Evolutionary conservation across 2,797 vertebrate species (phyloP).

Genomic region (Mallotus villosus): DNA sequence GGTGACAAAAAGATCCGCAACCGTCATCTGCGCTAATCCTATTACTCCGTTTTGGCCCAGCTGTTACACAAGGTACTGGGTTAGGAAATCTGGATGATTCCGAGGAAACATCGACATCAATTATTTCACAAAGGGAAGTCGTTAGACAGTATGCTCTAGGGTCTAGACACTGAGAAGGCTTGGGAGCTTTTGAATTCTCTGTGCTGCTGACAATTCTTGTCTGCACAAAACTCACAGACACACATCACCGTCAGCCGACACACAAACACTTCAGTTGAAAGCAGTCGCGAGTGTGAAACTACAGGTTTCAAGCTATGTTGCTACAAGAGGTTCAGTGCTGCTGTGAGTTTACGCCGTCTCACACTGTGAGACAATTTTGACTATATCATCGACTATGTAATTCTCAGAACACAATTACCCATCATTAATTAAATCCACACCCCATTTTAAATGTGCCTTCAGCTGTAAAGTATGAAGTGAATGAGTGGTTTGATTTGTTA

Average conservation of each 20-base stretch:
- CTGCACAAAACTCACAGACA: too few relatives aligned
- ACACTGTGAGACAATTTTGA: too few relatives aligned
- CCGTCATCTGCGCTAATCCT: background rate
- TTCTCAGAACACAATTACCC: too few relatives aligned
- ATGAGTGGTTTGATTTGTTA: background rate
- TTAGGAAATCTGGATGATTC: conserved; percentile 41
- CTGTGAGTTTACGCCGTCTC: too few relatives aligned
- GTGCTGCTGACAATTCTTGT: conserved; percentile 35
- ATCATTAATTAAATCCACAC: too few relatives aligned
- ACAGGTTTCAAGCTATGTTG: too few relatives aligned
- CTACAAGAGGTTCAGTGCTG: too few relatives aligned
- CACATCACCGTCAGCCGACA: too few relatives aligned
- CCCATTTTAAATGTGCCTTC: too few relatives aligned
- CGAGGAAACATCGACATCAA: conserved; percentile 37
- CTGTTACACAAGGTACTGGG: background rate
- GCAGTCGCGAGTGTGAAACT: too few relatives aligned
- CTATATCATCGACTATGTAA: too few relatives aligned
- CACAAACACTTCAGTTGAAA: too few relatives aligned
- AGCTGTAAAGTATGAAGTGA: conserved; percentile 3
- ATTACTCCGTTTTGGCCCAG: background rate
- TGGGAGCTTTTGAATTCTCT: conserved; percentile 47
- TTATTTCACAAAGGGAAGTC: conserved; percentile 50
- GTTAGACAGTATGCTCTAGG: conserved; percentile 17
- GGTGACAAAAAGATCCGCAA: conserved; percentile 44
- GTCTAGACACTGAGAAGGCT: conserved; percentile 36